A percentile compares a stretch with the other conserved stretches of the same genome.
Conservation (phyloP, 2,888 invertebrate species). For the Tuberolachnus salignus region DNA sequence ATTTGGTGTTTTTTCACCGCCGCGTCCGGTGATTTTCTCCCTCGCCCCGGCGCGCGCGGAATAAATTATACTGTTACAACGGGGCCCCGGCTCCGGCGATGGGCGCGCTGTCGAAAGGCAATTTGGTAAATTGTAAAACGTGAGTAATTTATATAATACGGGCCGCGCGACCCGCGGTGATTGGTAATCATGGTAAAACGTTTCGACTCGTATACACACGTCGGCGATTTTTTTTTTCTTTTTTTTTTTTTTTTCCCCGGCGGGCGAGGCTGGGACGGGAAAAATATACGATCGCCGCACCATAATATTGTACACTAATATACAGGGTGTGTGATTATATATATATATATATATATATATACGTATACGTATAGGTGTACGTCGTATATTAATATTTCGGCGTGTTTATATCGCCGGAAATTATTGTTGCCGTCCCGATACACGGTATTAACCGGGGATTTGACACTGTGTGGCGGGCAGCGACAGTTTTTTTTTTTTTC, state of each 20-base stretch:
- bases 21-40: conserved; percentile 4
- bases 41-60: not conserved
- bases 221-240: no score
- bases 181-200: conserved; percentile 55
- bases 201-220: conserved; percentile 5
- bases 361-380: not conserved
- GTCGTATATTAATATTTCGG: not conserved
- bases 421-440: no score
- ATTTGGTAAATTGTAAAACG: conserved; percentile 55
- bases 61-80: conserved; percentile 28
- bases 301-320: not conserved
- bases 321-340: not conserved
- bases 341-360: not conserved
- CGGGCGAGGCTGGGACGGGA: not conserved
- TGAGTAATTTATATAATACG: conserved; percentile 45
- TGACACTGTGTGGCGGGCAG: no score
- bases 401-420: not conserved
- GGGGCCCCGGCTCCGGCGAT: not conserved
- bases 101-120: conserved; percentile 46
- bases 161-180: conserved; percentile 24
- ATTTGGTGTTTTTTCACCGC: not conserved
- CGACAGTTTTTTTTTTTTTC: no score
- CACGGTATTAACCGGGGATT: no score
- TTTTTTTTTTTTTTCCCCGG: no score
- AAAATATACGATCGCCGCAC: not conserved